These are phyloP conservation scores for Trissonchulus sp. DNA, from an alignment of 2,888 invertebrate genomes.

Conservation along the genomic window DNA sequence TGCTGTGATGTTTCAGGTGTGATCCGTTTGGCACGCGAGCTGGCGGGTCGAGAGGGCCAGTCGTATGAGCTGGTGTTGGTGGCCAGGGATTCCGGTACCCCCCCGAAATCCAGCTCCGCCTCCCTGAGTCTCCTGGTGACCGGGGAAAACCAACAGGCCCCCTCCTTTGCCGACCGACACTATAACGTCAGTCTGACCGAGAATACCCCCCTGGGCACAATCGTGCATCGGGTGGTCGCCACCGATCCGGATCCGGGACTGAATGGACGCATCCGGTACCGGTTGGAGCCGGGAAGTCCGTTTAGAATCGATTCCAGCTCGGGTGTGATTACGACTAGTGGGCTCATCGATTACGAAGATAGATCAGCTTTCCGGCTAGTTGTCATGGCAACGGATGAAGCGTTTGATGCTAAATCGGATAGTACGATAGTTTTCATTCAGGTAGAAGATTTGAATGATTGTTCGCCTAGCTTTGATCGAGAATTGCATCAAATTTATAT, in stretches of 20 bases:
- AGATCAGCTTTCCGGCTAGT: constrained; percentile 76
- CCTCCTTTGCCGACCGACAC: constrained; percentile 71
- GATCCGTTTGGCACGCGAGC: not conserved
- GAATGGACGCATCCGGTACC: constrained; percentile 78
- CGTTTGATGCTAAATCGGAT: constrained; percentile 70
- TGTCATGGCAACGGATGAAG: constrained; percentile 78
- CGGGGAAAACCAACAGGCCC: constrained; percentile 72
- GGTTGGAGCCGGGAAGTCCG: constrained; percentile 42
- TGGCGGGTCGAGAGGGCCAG: not conserved
- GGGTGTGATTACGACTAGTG: constrained; percentile 72
- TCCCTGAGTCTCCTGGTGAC: constrained; percentile 66
- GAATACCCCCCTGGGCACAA: constrained; percentile 77
- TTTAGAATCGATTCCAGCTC: constrained; percentile 71
- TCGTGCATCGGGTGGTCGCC: constrained; percentile 75
- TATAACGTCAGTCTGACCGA: constrained; percentile 86
- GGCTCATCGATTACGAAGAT: constrained; percentile 76
- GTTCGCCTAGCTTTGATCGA: constrained; percentile 77
- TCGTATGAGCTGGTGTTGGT: not conserved
- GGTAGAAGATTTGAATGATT: constrained; percentile 65
- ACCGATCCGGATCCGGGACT: constrained; percentile 76
- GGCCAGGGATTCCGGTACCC: not conserved
- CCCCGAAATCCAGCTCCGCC: not conserved
- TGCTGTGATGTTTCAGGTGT: not conserved
- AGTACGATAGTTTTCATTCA: constrained; percentile 84
- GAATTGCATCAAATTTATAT: constrained; percentile 69